Evolutionary conservation across 2,888 invertebrate species (phyloP).

Genomic region (Lasioglossum figueresi): DNA sequence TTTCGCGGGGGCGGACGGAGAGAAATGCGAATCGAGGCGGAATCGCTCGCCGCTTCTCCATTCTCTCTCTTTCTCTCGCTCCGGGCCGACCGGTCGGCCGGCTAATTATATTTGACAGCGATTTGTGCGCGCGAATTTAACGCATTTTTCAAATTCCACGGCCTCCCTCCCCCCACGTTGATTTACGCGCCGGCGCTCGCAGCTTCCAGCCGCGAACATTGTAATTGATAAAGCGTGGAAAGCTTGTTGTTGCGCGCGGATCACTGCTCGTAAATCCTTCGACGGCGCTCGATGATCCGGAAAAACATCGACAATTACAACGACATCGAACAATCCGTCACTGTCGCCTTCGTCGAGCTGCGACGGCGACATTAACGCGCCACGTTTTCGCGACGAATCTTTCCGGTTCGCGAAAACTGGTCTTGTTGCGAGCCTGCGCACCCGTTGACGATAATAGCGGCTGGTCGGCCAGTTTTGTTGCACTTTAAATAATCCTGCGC

Average conservation of each 20-base stretch:
- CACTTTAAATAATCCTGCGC: constrained; percentile 4
- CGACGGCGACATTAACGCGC: constrained; percentile 35
- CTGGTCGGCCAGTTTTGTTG: neutral
- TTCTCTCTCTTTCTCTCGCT: neutral
- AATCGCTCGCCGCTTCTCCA: neutral
- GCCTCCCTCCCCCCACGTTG: constrained; percentile 14
- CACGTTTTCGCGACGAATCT: neutral
- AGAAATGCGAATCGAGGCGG: constrained; percentile 27
- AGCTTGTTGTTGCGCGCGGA: constrained; percentile 46
- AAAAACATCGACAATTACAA: constrained; percentile 55
- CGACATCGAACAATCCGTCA: constrained; percentile 40
- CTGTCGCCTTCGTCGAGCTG: constrained; percentile 13
- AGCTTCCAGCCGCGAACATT: constrained; percentile 13
- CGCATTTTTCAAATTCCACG: constrained; percentile 55
- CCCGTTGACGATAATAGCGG: neutral
- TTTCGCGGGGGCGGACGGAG: neutral
- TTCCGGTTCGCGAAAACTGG: neutral
- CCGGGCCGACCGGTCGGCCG: constrained; percentile 1
- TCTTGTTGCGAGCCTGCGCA: neutral
- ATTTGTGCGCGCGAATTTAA: constrained; percentile 51
- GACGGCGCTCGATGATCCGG: constrained; percentile 54
- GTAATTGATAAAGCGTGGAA: constrained; percentile 62
- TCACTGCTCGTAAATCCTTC: constrained; percentile 43
- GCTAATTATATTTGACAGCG: constrained; percentile 62
- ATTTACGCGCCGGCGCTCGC: constrained; percentile 45